phyloP scores from a whole-genome alignment of 2,113 vertebrate genomes.

The Trematocara nigrifrons region DNA sequence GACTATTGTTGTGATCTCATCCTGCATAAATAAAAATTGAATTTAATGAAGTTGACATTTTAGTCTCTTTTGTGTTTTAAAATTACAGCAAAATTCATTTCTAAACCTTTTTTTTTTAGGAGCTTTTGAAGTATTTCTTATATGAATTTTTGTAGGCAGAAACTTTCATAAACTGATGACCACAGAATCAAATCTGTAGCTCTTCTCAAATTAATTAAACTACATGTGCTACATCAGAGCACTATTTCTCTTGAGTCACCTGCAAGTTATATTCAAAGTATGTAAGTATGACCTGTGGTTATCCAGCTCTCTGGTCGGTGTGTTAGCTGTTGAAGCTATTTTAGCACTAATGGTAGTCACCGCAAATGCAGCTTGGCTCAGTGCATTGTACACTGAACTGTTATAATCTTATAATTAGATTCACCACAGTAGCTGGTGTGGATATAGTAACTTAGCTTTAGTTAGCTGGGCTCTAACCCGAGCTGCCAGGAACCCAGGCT shows the following conservation, averaged over 20 bases:
- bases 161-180: background rate
- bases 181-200: background rate
- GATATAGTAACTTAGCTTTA: background rate
- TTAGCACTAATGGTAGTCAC: background rate
- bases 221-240: background rate
- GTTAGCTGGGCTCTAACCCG: background rate
- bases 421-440: background rate
- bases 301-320: background rate
- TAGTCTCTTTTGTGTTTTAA: background rate
- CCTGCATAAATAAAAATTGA: background rate
- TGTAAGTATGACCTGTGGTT: background rate
- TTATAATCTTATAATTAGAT: background rate
- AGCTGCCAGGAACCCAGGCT: background rate
- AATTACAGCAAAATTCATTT: background rate
- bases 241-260: background rate
- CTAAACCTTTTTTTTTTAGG: background rate
- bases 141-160: no score
- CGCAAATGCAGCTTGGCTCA: background rate
- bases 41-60: background rate
- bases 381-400: background rate
- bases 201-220: background rate
- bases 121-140: background rate
- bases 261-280: background rate
- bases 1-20: rapidly evolving
- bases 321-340: background rate